Evolutionary conservation across 1,140 invertebrate species (phyloP).

Genomic region (Bemisia tabaci): DNA sequence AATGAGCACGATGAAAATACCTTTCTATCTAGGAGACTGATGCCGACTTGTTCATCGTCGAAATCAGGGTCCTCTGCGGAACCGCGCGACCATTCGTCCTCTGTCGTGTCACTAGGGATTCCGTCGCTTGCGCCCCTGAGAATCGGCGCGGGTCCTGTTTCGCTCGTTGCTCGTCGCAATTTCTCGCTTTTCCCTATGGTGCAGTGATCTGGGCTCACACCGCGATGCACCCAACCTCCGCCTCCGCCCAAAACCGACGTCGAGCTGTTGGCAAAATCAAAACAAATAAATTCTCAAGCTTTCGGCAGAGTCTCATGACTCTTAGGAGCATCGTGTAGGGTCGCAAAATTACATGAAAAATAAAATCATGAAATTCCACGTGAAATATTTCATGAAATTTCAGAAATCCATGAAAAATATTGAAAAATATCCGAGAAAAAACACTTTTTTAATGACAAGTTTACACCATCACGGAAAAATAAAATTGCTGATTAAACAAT

Average conservation of each 20-base stretch:
- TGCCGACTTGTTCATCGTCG: slow-evolving; percentile 27
- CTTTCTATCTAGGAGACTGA: slow-evolving; percentile 46
- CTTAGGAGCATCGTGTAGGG: too few relatives aligned
- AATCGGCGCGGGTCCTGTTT: slow-evolving; percentile 30
- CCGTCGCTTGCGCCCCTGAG: slow-evolving; percentile 32
- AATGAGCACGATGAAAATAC: too few relatives aligned
- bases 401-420: too few relatives aligned
- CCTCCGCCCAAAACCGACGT: neutral
- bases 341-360: too few relatives aligned
- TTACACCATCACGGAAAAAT: too few relatives aligned
- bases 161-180: slow-evolving; percentile 34
- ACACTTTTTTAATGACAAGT: too few relatives aligned
- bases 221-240: neutral
- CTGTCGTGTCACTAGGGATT: slow-evolving; percentile 46
- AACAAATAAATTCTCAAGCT: too few relatives aligned
- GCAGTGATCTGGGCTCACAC: neutral
- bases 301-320: too few relatives aligned
- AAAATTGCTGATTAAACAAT: too few relatives aligned
- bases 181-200: slow-evolving; percentile 16
- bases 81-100: slow-evolving; percentile 52
- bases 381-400: too few relatives aligned
- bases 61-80: slow-evolving; percentile 42
- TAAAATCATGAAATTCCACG: too few relatives aligned
- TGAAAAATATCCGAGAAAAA: too few relatives aligned
- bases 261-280: slow-evolving; percentile 1